Percentiles rank a stretch among this genome's conserved stretches.
Conservation (phyloP, 2,797 vertebrate genomes). For the Serranus cabrilla region DNA sequence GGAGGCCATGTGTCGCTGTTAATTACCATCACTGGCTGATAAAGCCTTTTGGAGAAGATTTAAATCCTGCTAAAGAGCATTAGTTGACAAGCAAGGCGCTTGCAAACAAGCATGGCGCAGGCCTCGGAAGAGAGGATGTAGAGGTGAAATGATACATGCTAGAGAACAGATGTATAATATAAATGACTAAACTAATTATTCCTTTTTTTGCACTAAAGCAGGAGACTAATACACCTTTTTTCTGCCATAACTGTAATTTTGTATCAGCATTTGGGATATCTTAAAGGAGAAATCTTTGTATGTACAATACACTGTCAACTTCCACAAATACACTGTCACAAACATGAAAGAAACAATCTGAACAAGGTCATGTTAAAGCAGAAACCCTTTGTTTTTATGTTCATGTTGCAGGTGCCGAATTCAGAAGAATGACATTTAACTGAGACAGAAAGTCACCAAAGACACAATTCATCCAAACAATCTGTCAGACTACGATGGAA, state of each 20-base stretch:
- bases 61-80: slow-evolving; percentile 86
- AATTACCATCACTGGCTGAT: slow-evolving; percentile 85
- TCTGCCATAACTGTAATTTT: not conserved
- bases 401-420: slow-evolving; percentile 54
- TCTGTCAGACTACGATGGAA: slow-evolving; percentile 65
- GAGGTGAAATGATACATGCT: slow-evolving; percentile 45
- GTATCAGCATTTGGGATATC: not conserved
- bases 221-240: not conserved
- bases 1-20: slow-evolving; percentile 81
- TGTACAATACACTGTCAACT: not conserved
- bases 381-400: not conserved
- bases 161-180: slow-evolving; percentile 36
- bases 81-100: slow-evolving; percentile 78
- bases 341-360: not conserved
- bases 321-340: not conserved
- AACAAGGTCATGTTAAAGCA: not conserved
- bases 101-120: slow-evolving; percentile 70
- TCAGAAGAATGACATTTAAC: slow-evolving; percentile 51
- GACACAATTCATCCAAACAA: slow-evolving; percentile 10
- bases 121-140: slow-evolving; percentile 28
- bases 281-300: slow-evolving; percentile 5
- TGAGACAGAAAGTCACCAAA: slow-evolving; percentile 20
- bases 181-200: slow-evolving; percentile 27
- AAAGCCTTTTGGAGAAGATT: slow-evolving; percentile 85
- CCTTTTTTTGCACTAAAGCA: not conserved